These are phyloP conservation scores for Diabrotica balteata DNA, from an alignment of 2,888 invertebrate genomes.

Conservation along the genomic window DNA sequence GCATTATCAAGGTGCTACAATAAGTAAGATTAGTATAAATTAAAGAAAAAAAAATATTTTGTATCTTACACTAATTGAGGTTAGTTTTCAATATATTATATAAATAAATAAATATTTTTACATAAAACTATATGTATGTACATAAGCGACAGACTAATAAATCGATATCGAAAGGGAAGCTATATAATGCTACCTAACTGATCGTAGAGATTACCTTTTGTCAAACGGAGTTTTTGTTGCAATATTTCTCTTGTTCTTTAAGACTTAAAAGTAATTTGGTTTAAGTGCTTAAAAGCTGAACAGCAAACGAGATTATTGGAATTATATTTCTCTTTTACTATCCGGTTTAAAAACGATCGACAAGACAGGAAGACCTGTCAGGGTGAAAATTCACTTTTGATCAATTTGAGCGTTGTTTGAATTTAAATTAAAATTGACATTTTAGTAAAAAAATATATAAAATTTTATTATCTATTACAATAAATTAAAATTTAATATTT, in stretches of 20 bases:
- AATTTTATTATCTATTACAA: too few species aligned
- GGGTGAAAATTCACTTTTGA: background rate
- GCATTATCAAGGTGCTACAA: too few species aligned
- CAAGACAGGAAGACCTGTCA: background rate
- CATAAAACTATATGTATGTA: too few species aligned
- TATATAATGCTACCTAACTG: background rate
- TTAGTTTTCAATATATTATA: too few species aligned
- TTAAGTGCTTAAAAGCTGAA: slow-evolving; percentile 7
- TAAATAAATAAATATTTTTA: too few species aligned
- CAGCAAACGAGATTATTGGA: slow-evolving; percentile 6
- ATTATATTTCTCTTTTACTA: slow-evolving; percentile 7
- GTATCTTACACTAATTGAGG: too few species aligned
- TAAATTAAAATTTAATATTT: too few species aligned
- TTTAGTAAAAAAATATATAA: too few species aligned
- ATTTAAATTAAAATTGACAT: too few species aligned
- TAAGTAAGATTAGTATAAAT: too few species aligned
- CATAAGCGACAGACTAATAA: background rate
- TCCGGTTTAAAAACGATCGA: slow-evolving; percentile 4
- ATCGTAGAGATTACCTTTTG: slow-evolving; percentile 19
- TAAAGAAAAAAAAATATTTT: too few species aligned
- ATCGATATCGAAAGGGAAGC: background rate
- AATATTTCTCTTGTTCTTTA: slow-evolving; percentile 8
- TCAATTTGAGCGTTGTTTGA: background rate
- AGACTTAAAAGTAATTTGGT: slow-evolving; percentile 7
- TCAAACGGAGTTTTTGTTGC: slow-evolving; percentile 9